These are phyloP conservation scores for Echinops telfairi DNA, from an alignment of 2,113 vertebrate genomes.

Conservation along the genomic window DNA sequence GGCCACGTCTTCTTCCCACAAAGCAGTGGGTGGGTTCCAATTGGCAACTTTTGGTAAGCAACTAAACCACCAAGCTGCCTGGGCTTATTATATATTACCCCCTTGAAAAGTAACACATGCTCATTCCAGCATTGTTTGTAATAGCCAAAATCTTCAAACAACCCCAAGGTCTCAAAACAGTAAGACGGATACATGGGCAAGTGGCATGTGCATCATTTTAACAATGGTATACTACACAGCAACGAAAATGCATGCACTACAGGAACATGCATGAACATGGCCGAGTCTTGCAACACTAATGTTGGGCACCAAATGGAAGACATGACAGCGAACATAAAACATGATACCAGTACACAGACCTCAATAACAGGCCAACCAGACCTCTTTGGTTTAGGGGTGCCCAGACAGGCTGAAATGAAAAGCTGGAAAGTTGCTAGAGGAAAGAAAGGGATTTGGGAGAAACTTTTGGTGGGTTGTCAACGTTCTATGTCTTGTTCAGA, in stretches of 20 bases:
- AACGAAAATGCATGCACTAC: background rate
- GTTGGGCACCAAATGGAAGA: background rate
- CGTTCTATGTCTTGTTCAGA: background rate
- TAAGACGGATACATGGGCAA: background rate
- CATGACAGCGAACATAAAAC: background rate
- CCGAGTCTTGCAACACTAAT: background rate
- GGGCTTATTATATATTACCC: background rate
- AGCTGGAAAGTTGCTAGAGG: background rate
- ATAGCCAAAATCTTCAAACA: background rate
- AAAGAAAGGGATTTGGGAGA: background rate
- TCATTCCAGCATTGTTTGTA: constrained; percentile 1
- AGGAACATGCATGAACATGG: background rate
- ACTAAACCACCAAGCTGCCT: background rate
- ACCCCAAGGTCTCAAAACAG: background rate
- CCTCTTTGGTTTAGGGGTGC: background rate
- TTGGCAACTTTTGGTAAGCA: background rate
- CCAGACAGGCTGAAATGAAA: background rate
- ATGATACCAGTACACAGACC: background rate
- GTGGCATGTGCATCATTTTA: background rate
- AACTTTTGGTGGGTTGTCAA: background rate
- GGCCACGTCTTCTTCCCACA: background rate
- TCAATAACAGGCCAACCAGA: background rate
- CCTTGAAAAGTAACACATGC: no score
- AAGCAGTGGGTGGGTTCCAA: background rate
- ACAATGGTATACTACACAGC: background rate